phyloP scores from a whole-genome alignment of 1,140 invertebrate species.

The Trigoniulus corallinus region DNA sequence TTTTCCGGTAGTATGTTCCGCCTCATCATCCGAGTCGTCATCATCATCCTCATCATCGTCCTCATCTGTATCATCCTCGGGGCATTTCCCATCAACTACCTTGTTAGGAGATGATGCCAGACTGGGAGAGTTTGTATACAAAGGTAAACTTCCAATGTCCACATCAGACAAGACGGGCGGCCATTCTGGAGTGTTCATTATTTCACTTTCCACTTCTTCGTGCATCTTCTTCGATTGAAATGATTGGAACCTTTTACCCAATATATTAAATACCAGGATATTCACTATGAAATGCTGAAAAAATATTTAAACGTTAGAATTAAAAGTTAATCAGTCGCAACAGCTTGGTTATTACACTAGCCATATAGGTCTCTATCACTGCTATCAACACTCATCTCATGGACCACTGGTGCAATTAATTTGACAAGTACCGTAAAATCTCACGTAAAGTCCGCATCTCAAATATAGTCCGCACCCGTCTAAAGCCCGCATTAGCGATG shows the following conservation, averaged over 20 bases:
- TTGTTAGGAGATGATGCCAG: background rate
- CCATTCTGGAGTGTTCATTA: slow-evolving; percentile 8
- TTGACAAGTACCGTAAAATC: too few relatives aligned
- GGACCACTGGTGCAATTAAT: too few relatives aligned
- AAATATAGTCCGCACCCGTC: too few relatives aligned
- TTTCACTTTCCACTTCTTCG: slow-evolving; percentile 4
- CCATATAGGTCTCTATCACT: too few relatives aligned
- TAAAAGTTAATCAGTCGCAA: too few relatives aligned
- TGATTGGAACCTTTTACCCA: background rate
- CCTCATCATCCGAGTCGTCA: too few relatives aligned
- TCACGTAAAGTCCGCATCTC: too few relatives aligned
- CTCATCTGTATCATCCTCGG: background rate
- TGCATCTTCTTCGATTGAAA: slow-evolving; percentile 1
- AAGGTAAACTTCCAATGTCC: background rate
- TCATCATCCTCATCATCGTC: background rate
- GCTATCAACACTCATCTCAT: too few relatives aligned
- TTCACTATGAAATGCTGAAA: slow-evolving; percentile 4
- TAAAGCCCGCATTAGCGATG: too few relatives aligned
- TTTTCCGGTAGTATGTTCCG: too few relatives aligned
- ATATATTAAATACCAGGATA: slow-evolving; percentile 1
- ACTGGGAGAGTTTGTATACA: background rate
- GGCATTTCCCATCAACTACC: background rate
- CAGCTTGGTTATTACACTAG: too few relatives aligned
- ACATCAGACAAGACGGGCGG: slow-evolving; percentile 4
- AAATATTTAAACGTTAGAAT: too few relatives aligned